Conservation (phyloP, 2,113 vertebrate species). For the Leucoraja erinaceus region DNA sequence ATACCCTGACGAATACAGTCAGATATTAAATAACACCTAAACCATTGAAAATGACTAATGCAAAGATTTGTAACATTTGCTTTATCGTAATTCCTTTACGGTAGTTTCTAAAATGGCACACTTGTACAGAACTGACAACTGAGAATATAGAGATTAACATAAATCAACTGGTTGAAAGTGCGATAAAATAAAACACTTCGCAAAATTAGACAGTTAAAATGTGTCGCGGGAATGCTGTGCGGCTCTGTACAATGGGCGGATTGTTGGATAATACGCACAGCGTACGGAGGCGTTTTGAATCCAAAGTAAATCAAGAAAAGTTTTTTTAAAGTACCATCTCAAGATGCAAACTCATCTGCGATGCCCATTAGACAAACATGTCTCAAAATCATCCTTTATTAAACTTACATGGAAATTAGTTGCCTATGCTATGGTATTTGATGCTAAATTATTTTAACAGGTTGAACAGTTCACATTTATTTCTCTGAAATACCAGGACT, state of each 20-base stretch:
- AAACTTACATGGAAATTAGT: not conserved
- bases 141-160: not conserved
- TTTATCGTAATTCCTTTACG: not conserved
- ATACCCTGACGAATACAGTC: not conserved
- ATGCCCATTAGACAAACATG: not conserved
- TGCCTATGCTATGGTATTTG: not conserved
- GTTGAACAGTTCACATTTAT: not conserved
- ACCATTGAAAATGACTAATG: not conserved
- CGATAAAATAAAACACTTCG: no score
- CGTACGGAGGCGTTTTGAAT: not conserved
- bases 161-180: slow-evolving; percentile 4
- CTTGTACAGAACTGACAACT: not conserved
- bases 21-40: not conserved
- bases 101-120: not conserved
- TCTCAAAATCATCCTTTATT: not conserved
- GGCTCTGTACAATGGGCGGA: not conserved
- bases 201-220: not conserved
- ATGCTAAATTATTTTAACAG: not conserved
- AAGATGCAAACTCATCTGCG: not conserved
- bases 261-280: not conserved
- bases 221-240: not conserved
- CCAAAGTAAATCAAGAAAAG: not conserved
- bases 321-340: not conserved
- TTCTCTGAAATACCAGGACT: not conserved
- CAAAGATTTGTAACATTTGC: no score